Conservation (phyloP, 2,113 vertebrate species). For the Chionodraco myersi region DNA sequence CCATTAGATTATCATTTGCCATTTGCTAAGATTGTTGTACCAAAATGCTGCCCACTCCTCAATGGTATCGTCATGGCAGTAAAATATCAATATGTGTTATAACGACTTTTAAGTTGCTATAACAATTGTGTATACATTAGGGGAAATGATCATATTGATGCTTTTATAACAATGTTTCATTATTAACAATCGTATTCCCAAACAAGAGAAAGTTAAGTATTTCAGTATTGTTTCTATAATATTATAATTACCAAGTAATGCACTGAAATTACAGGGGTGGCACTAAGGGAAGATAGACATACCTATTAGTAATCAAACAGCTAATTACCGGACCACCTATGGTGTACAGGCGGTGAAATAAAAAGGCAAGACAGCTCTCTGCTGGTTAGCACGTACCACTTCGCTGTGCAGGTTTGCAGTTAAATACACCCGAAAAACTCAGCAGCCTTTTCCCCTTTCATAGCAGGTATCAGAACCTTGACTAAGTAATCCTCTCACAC, state of each 20-base stretch:
- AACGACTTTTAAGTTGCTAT: slow-evolving; percentile 23
- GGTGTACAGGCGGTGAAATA: slow-evolving; percentile 23
- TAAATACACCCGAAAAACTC: slow-evolving; percentile 27
- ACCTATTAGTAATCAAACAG: slow-evolving; percentile 46
- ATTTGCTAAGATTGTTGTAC: slow-evolving; percentile 60
- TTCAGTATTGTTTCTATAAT: slow-evolving; percentile 46
- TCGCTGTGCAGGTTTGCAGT: slow-evolving; percentile 24
- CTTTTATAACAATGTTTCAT: slow-evolving; percentile 24
- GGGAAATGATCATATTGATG: slow-evolving; percentile 26
- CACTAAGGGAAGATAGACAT: slow-evolving; percentile 48
- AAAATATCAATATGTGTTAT: slow-evolving; percentile 23
- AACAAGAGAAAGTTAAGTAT: slow-evolving; percentile 32
- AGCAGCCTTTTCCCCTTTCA: slow-evolving; percentile 35
- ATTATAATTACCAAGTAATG: slow-evolving; percentile 49
- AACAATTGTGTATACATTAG: slow-evolving; percentile 22
- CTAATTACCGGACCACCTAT: slow-evolving; percentile 49
- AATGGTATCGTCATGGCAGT: background rate
- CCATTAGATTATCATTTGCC: slow-evolving; percentile 62
- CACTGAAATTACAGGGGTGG: slow-evolving; percentile 53
- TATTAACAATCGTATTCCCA: slow-evolving; percentile 24
- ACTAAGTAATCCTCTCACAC: slow-evolving; percentile 27
- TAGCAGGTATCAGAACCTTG: slow-evolving; percentile 35
- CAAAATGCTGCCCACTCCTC: slow-evolving; percentile 17
- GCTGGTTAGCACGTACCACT: slow-evolving; percentile 3
- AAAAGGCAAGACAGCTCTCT: slow-evolving; percentile 31